These are phyloP conservation scores for Siniperca obscura DNA, from an alignment of 2,797 vertebrate species.

Conservation along the genomic window DNA sequence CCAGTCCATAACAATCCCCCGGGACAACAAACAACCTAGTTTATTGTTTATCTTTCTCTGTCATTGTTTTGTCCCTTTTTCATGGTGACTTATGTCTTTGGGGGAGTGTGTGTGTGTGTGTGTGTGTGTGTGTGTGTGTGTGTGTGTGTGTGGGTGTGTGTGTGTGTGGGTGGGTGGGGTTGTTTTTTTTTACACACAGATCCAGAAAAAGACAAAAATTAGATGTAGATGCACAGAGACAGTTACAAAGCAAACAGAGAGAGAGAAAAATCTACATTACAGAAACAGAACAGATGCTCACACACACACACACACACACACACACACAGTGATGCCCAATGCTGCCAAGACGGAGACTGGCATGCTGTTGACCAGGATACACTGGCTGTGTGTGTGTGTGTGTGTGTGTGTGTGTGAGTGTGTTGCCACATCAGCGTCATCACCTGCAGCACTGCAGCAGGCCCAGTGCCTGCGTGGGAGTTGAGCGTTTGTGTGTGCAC, in stretches of 20 bases:
- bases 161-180: neutral
- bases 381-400: neutral
- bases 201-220: constrained; percentile 12
- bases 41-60: constrained; percentile 16
- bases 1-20: neutral
- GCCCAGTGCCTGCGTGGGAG: neutral
- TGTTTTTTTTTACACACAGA: neutral
- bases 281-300: constrained; percentile 24
- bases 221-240: constrained; percentile 25
- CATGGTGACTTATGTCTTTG: constrained; percentile 11
- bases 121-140: constrained; percentile 2
- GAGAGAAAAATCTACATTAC: neutral
- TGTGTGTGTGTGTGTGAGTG: neutral
- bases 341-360: neutral
- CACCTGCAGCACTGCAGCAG: neutral
- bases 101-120: constrained; percentile 7
- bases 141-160: constrained; percentile 23
- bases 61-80: constrained; percentile 22
- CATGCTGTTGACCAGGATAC: neutral
- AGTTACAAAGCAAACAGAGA: constrained; percentile 19
- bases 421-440: neutral
- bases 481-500: neutral
- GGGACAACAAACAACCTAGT: neutral
- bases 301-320: neutral
- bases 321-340: neutral